Evolutionary conservation across 2,113 vertebrate genomes (phyloP).

Genomic region (Oreochromis niloticus): DNA sequence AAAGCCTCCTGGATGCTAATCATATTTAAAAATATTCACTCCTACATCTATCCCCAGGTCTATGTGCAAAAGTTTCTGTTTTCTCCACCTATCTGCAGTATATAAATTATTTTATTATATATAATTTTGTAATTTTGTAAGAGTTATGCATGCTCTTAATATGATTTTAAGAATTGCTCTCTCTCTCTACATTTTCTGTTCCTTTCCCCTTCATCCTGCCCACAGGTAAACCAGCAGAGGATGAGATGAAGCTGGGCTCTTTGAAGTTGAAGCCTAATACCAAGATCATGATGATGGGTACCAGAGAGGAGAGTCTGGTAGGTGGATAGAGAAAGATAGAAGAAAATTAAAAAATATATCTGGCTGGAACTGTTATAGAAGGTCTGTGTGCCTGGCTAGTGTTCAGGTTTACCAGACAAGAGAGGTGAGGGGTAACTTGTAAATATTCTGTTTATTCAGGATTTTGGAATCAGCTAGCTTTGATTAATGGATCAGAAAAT

Average conservation of each 20-base stretch:
- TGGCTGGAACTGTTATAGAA: background rate
- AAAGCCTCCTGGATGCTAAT: background rate
- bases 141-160: background rate
- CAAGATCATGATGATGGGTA: slow-evolving; percentile 99
- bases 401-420: background rate
- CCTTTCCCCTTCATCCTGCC: background rate
- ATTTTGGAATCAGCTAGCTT: background rate
- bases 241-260: slow-evolving; percentile 91
- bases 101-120: background rate
- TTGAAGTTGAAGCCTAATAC: slow-evolving; percentile 98
- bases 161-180: background rate
- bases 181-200: rapidly evolving
- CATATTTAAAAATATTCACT: background rate
- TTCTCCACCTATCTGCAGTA: background rate
- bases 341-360: background rate
- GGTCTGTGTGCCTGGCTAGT: background rate
- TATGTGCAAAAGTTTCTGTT: background rate
- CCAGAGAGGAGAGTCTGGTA: slow-evolving; percentile 97
- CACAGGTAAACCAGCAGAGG: slow-evolving; percentile 91
- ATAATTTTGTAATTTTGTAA: background rate
- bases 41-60: background rate
- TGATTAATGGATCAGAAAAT: background rate
- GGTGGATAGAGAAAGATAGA: slow-evolving; percentile 10
- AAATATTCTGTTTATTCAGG: background rate
- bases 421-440: background rate